Percentiles rank a stretch among this genome's conserved stretches.
These are phyloP conservation scores for Dryoscopus gambensis DNA, from an alignment of 2,113 vertebrate species.

Conservation along the genomic window DNA sequence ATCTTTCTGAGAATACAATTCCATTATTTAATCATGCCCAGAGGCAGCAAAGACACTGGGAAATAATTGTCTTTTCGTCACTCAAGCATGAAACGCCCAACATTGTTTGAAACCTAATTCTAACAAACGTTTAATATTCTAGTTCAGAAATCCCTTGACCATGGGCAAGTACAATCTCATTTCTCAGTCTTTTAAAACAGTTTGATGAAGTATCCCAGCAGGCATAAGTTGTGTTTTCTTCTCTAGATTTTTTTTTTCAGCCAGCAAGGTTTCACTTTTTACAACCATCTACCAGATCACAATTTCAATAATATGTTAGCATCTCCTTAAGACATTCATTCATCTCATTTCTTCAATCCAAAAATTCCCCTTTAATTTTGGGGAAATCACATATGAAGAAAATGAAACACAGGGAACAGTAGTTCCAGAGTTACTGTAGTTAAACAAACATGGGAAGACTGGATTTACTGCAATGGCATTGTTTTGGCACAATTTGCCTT, in stretches of 20 bases:
- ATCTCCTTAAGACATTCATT: not conserved
- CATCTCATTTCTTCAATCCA: not conserved
- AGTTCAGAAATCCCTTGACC: conserved; percentile 52
- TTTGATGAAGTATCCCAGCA: conserved; percentile 48
- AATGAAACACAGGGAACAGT: not conserved
- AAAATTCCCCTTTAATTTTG: not conserved
- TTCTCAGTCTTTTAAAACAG: conserved; percentile 36
- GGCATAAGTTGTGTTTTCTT: conserved; percentile 29
- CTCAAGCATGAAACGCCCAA: conserved; percentile 61
- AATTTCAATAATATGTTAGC: not conserved
- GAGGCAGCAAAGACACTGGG: conserved; percentile 44
- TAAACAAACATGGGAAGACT: not conserved
- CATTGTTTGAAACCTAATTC: conserved; percentile 61
- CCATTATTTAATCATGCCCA: conserved; percentile 67
- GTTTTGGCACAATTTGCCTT: not conserved
- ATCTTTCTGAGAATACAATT: conserved; percentile 52
- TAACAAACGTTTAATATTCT: conserved; percentile 48
- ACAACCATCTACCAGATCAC: not conserved
- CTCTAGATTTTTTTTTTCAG: not conserved
- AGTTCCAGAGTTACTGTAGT: not conserved
- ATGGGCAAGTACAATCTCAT: conserved; percentile 36
- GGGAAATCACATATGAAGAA: not conserved
- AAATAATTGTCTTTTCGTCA: conserved; percentile 63
- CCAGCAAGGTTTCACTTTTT: conserved; percentile 1
- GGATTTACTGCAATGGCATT: not conserved